Conservation (phyloP, 2,797 vertebrate species). For the Xyrichtys novacula region DNA sequence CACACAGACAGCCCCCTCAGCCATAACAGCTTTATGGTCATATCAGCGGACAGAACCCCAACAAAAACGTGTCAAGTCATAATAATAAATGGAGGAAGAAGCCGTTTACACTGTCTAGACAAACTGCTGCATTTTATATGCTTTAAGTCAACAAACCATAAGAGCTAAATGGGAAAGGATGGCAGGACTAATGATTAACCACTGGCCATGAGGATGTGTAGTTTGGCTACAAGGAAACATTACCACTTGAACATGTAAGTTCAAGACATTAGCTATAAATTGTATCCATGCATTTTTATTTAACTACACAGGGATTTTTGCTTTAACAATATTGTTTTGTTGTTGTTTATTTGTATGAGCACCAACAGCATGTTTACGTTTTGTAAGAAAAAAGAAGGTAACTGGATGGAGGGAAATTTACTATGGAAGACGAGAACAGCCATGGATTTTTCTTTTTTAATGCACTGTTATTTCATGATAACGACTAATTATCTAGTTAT, state of each 20-base stretch:
- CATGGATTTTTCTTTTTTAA: too few species aligned
- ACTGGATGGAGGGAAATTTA: too few species aligned
- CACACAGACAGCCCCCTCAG: neutral
- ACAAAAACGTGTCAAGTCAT: slow-evolving; percentile 13
- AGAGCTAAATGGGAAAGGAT: neutral
- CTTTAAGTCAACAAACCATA: neutral
- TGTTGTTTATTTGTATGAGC: neutral
- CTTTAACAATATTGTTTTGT: neutral
- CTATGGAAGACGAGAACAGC: too few species aligned
- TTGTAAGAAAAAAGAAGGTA: too few species aligned
- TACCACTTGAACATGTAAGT: slow-evolving; percentile 10
- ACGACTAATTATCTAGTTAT: too few species aligned
- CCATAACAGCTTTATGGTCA: slow-evolving; percentile 26
- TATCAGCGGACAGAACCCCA: slow-evolving; percentile 8
- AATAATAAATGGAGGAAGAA: slow-evolving; percentile 14
- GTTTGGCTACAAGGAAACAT: neutral
- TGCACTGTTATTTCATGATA: too few species aligned
- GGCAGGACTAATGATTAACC: slow-evolving; percentile 18
- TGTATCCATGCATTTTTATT: neutral
- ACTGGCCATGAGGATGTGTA: slow-evolving; percentile 6
- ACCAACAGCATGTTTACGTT: neutral
- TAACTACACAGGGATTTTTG: too few species aligned
- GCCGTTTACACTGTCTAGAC: slow-evolving; percentile 8
- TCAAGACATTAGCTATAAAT: neutral
- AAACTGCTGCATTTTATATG: slow-evolving; percentile 1